Conservation (phyloP, 2,888 invertebrate genomes). For the Neoitamus cyanurus region DNA sequence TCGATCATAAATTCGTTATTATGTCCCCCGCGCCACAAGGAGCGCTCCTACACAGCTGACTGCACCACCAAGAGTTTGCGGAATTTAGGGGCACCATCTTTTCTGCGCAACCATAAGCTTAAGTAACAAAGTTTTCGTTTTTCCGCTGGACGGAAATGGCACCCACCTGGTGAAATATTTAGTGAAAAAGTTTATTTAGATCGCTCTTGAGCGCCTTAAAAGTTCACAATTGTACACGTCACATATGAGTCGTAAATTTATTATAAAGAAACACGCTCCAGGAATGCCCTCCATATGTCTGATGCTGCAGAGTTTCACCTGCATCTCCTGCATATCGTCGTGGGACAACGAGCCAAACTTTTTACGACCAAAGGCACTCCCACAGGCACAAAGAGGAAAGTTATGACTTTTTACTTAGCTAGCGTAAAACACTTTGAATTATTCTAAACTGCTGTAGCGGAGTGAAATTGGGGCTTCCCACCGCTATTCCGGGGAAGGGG, state of each 20-base stretch:
- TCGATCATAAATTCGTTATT: conserved; percentile 44
- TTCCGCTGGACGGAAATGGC: neutral
- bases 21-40: conserved; percentile 24
- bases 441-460: neutral
- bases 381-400: neutral
- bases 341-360: neutral
- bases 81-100: conserved; percentile 40
- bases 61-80: conserved; percentile 7
- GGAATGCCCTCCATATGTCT: neutral
- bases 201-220: conserved; percentile 35
- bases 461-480: neutral
- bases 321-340: neutral
- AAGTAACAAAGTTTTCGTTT: conserved; percentile 28
- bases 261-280: neutral
- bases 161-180: conserved; percentile 45
- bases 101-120: conserved; percentile 39
- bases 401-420: neutral
- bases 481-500: neutral
- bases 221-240: conserved; percentile 36
- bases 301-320: neutral
- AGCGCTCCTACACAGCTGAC: conserved; percentile 15
- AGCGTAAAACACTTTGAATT: neutral
- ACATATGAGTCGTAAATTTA: conserved; percentile 41
- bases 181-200: conserved; percentile 46
- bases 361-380: neutral